These are phyloP conservation scores for Leptarthrus brevirostris DNA, from an alignment of 2,888 invertebrate genomes.

Conservation along the genomic window DNA sequence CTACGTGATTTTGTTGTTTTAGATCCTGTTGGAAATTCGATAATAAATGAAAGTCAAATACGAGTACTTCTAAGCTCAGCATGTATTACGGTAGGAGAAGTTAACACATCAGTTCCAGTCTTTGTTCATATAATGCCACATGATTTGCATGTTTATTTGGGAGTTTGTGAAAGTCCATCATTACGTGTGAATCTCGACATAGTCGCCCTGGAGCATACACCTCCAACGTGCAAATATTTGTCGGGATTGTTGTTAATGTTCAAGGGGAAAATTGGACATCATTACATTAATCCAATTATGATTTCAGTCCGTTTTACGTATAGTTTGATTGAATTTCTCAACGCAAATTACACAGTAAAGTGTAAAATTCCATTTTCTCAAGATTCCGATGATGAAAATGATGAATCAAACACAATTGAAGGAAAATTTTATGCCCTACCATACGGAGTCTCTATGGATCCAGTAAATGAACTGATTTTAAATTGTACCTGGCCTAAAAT, in stretches of 20 bases:
- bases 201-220: slow-evolving; percentile 84
- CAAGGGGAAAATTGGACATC: slow-evolving; percentile 85
- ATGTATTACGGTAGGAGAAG: slow-evolving; percentile 84
- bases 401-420: slow-evolving; percentile 73
- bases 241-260: slow-evolving; percentile 87
- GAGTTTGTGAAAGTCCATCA: slow-evolving; percentile 82
- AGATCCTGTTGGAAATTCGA: slow-evolving; percentile 71
- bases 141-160: slow-evolving; percentile 78
- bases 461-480: slow-evolving; percentile 80
- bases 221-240: slow-evolving; percentile 84
- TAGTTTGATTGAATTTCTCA: slow-evolving; percentile 67
- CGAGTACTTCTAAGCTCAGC: slow-evolving; percentile 84
- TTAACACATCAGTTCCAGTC: slow-evolving; percentile 82
- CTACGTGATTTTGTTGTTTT: slow-evolving; percentile 85
- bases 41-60: slow-evolving; percentile 77
- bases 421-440: slow-evolving; percentile 78
- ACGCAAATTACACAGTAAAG: slow-evolving; percentile 58
- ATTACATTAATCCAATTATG: slow-evolving; percentile 70
- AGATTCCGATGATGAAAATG: slow-evolving; percentile 66
- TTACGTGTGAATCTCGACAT: slow-evolving; percentile 88
- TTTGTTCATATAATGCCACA: slow-evolving; percentile 91
- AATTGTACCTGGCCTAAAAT: slow-evolving; percentile 89
- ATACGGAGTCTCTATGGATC: slow-evolving; percentile 87
- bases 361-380: slow-evolving; percentile 56
- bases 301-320: slow-evolving; percentile 79